Evolutionary conservation across 2,113 vertebrate genomes (phyloP).

Genomic region (Prolemur simus): DNA sequence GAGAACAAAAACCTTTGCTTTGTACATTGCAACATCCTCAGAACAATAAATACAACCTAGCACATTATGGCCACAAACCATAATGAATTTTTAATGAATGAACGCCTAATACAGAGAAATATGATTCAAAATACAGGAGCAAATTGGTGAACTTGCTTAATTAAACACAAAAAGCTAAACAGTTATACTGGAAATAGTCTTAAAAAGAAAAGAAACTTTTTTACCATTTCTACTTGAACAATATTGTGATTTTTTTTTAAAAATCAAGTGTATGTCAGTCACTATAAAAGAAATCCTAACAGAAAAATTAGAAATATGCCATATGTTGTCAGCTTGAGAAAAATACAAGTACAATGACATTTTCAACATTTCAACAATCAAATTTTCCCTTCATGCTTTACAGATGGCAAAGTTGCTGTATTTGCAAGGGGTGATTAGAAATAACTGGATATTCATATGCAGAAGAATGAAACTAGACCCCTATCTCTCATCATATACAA

Average conservation of each 20-base stretch:
- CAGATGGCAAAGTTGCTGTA: background rate
- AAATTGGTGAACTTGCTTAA: background rate
- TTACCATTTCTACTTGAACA: background rate
- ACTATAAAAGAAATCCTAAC: conserved; percentile 2
- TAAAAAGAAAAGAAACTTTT: background rate
- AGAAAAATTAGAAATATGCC: conserved; percentile 54
- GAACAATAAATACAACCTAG: background rate
- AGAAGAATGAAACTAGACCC: background rate
- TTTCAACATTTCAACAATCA: conserved; percentile 46
- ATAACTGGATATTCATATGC: background rate
- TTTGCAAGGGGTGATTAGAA: background rate
- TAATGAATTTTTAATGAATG: background rate
- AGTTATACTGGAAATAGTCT: background rate
- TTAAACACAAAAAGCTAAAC: background rate
- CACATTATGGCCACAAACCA: background rate
- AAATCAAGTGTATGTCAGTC: background rate
- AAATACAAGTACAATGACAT: background rate
- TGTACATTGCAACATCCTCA: background rate
- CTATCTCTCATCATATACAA: background rate
- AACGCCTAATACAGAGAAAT: background rate
- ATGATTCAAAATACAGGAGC: background rate
- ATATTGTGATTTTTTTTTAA: background rate
- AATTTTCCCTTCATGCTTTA: background rate
- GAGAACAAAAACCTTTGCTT: background rate
- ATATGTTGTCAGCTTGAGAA: conserved; percentile 4